Percentiles rank a stretch among this genome's conserved stretches.
These are phyloP conservation scores for Neodiprion virginianus DNA, from an alignment of 1,140 invertebrate genomes.

Conservation along the genomic window DNA sequence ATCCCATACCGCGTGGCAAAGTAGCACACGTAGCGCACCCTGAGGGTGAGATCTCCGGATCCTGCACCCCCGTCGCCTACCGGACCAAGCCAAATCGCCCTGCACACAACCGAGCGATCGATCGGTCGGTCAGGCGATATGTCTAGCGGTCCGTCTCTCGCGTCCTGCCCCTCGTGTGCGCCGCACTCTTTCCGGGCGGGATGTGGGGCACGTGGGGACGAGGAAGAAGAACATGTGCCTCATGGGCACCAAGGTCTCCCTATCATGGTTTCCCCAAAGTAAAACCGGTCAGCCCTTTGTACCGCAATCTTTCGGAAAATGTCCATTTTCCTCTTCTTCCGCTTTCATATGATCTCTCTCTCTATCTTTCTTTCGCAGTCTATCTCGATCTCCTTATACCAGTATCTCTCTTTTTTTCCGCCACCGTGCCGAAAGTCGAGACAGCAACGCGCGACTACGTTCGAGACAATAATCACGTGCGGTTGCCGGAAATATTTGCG, in stretches of 20 bases:
- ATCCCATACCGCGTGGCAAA: constrained; percentile 32
- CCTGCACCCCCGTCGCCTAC: not conserved
- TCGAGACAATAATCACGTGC: not conserved
- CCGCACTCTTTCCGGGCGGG: constrained; percentile 24
- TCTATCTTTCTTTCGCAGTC: constrained; percentile 6
- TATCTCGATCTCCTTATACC: not conserved
- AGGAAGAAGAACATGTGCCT: not conserved
- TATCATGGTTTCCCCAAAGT: too few relatives aligned
- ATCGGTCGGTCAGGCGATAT: constrained; percentile 48
- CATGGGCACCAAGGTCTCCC: too few relatives aligned
- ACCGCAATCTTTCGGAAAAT: not conserved
- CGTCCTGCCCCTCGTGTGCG: constrained; percentile 27
- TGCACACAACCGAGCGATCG: too few relatives aligned
- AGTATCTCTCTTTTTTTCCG: not conserved
- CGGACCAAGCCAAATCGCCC: not conserved
- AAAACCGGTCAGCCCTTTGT: not conserved
- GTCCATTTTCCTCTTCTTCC: not conserved
- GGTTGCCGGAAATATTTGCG: too few relatives aligned
- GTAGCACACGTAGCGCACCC: constrained; percentile 46
- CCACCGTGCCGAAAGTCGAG: not conserved
- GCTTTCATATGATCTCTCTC: constrained; percentile 19
- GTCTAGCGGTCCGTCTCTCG: constrained; percentile 45
- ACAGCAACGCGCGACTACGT: not conserved
- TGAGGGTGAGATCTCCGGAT: constrained; percentile 31
- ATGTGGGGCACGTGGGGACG: constrained; percentile 3